phyloP scores from a whole-genome alignment of 2,113 vertebrate genomes.

The human region GRCh38 chr14:59709001-59709500 shows the following conservation, averaged over 20 bases:
- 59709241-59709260: not conserved
- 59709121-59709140: constrained; percentile 30
- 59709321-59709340: not conserved
- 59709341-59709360: not conserved
- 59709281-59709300: constrained; percentile 3
- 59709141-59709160: not conserved
- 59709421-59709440: not conserved
- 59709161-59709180: not conserved
- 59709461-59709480: not conserved
- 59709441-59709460: not conserved
- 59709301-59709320: not conserved
- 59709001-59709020: not conserved
- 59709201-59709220: not conserved
- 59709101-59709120: not conserved
- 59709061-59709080: not conserved
- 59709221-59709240: not conserved
- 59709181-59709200: constrained; percentile 5
- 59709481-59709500: not conserved
- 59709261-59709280: not conserved
- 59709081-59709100: not conserved
- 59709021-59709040: not conserved
- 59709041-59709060: constrained; percentile 12
- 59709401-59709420: not conserved
- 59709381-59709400: not conserved
- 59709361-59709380: constrained; percentile 18